These are phyloP conservation scores for Bombus sibiricus DNA, from an alignment of 1,140 invertebrate genomes.

Conservation along the genomic window DNA sequence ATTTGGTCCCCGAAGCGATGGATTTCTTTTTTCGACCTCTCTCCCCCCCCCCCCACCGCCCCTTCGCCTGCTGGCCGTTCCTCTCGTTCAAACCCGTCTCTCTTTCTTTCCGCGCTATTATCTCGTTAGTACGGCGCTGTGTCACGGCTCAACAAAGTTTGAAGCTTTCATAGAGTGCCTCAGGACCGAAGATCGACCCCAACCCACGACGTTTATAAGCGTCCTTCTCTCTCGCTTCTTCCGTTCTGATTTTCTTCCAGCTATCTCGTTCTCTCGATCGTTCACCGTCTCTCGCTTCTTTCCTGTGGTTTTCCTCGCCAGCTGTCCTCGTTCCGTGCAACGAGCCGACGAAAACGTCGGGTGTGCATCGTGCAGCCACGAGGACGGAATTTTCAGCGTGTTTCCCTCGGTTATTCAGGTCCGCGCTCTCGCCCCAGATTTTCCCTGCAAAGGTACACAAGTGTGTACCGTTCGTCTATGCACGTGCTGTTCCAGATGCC, in stretches of 20 bases:
- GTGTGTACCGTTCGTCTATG: constrained; percentile 19
- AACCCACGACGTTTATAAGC: not conserved
- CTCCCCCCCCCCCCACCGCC: too few relatives aligned
- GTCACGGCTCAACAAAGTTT: constrained; percentile 52
- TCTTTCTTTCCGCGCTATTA: constrained; percentile 45
- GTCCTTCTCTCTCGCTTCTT: not conserved
- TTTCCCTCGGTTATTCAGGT: constrained; percentile 51
- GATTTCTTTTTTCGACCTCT: constrained; percentile 14
- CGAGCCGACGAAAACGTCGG: constrained; percentile 12
- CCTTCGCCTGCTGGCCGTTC: not conserved
- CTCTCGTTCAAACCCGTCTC: constrained; percentile 5
- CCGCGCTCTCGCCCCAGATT: constrained; percentile 51
- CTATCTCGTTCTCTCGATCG: not conserved
- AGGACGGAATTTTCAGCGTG: constrained; percentile 51
- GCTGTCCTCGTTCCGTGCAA: not conserved
- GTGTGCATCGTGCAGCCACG: constrained; percentile 11
- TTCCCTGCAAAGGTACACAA: constrained; percentile 43
- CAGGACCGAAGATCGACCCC: constrained; percentile 27
- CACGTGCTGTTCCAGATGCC: constrained; percentile 55
- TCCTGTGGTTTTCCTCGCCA: not conserved
- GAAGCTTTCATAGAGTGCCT: constrained; percentile 39
- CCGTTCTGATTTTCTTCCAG: not conserved
- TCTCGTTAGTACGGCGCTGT: constrained; percentile 49
- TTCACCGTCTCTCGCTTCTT: not conserved
- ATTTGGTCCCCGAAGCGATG: constrained; percentile 15